Evolutionary conservation across 1,140 invertebrate species (phyloP).

Genomic region (Wiebesia pumilae): DNA sequence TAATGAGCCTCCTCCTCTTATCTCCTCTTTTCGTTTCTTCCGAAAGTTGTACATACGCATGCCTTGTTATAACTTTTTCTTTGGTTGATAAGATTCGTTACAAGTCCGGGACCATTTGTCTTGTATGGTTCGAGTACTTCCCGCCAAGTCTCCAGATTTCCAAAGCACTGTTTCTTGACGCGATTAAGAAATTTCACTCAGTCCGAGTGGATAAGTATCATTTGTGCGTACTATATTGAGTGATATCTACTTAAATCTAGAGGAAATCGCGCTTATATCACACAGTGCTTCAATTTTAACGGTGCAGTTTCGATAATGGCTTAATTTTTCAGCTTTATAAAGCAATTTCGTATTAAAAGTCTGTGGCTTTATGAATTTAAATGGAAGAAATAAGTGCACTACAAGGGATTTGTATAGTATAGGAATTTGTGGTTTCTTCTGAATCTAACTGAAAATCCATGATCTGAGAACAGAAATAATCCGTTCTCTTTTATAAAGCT

Average conservation of each 20-base stretch:
- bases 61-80: background rate
- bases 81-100: background rate
- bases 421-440: background rate
- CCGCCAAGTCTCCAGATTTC: too few relatives aligned
- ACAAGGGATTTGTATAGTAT: background rate
- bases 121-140: too few relatives aligned
- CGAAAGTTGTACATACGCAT: too few relatives aligned
- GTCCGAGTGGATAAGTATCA: too few relatives aligned
- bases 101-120: too few relatives aligned
- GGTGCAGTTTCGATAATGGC: background rate
- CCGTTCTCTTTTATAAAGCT: background rate
- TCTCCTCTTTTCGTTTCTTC: conserved; percentile 39
- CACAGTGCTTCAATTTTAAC: background rate
- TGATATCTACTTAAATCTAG: too few relatives aligned
- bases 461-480: background rate
- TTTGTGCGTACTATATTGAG: too few relatives aligned
- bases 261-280: background rate
- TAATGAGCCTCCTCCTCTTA: conserved; percentile 69
- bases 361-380: background rate
- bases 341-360: background rate
- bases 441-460: conserved; percentile 8
- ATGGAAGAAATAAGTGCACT: background rate
- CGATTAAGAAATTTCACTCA: too few relatives aligned
- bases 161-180: too few relatives aligned
- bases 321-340: background rate